A percentile compares a stretch with the other conserved stretches of the same genome.
phyloP scores from a whole-genome alignment of 2,888 invertebrate species.

The Phania funesta region DNA sequence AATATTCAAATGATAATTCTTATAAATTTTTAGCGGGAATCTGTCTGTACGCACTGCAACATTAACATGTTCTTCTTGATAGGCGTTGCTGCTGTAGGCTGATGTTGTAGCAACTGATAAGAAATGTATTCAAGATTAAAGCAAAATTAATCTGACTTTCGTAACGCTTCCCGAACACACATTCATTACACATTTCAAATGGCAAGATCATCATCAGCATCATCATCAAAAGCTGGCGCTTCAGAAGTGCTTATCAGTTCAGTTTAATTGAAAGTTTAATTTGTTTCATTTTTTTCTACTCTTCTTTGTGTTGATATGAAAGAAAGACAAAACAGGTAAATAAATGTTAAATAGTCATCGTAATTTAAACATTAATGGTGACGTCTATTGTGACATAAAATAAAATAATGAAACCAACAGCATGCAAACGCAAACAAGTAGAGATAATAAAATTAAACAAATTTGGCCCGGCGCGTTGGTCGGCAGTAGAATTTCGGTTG shows the following conservation, averaged over 20 bases:
- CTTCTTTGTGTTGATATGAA: neutral
- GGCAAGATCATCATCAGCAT: constrained; percentile 22
- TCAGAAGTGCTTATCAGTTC: constrained; percentile 30
- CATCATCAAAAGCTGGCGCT: constrained; percentile 31
- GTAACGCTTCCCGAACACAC: constrained; percentile 19
- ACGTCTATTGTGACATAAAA: constrained; percentile 57
- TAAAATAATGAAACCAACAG: constrained; percentile 11
- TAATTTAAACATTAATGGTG: constrained; percentile 40
- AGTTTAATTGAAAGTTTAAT: neutral
- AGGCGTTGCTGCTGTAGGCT: neutral
- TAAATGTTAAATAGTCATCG: constrained; percentile 34
- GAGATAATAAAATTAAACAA: constrained; percentile 26
- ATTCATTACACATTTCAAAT: neutral
- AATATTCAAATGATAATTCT: neutral
- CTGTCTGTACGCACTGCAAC: constrained; percentile 38
- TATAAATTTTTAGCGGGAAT: constrained; percentile 30
- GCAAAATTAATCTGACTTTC: neutral
- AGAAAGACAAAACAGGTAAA: neutral
- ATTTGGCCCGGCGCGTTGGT: neutral
- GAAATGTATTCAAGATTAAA: constrained; percentile 46
- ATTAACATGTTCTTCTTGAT: constrained; percentile 5
- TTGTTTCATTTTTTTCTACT: neutral
- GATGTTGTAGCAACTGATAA: constrained; percentile 33
- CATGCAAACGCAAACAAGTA: constrained; percentile 12
- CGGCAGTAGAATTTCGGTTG: too few species aligned